These are phyloP conservation scores for Alloscopus bannaensis DNA, from an alignment of 2,888 invertebrate genomes.

Conservation along the genomic window DNA sequence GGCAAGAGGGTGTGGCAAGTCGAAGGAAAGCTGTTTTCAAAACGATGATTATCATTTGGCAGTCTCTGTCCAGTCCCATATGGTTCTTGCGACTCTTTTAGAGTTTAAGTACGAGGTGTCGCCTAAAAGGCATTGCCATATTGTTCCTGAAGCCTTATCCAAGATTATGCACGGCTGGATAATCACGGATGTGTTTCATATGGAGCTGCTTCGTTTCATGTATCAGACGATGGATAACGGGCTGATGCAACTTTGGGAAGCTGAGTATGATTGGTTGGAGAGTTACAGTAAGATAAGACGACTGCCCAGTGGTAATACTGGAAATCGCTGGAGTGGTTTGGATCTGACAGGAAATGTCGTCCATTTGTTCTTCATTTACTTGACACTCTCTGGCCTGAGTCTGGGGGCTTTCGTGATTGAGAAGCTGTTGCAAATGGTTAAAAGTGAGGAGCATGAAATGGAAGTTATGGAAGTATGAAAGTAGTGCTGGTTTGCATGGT, in stretches of 20 bases:
- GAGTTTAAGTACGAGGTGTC: constrained; percentile 15
- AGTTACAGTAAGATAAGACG: constrained; percentile 2
- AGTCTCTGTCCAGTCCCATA: neutral
- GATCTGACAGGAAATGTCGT: neutral
- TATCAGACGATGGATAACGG: constrained; percentile 6
- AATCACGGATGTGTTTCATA: constrained; percentile 3
- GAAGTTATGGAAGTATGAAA: no score
- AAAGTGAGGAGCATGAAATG: no score
- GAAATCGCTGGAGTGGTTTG: constrained; percentile 4
- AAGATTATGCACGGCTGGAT: constrained; percentile 17
- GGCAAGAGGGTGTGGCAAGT: constrained; percentile 1
- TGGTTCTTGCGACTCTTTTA: neutral
- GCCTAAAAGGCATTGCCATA: constrained; percentile 6
- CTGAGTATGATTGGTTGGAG: constrained; percentile 14
- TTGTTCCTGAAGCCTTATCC: constrained; percentile 9
- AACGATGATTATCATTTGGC: constrained; percentile 7
- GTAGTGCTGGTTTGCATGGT: no score
- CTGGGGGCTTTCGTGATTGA: neutral
- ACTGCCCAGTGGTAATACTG: neutral
- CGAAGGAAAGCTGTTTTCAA: neutral
- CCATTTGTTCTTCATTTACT: constrained; percentile 20
- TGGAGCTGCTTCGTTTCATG: neutral
- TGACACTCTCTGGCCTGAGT: neutral
- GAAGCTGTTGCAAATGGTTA: neutral
- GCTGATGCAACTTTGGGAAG: constrained; percentile 16